Evolutionary conservation across 2,888 invertebrate genomes (phyloP).

Genomic region (Epirrita christyi): DNA sequence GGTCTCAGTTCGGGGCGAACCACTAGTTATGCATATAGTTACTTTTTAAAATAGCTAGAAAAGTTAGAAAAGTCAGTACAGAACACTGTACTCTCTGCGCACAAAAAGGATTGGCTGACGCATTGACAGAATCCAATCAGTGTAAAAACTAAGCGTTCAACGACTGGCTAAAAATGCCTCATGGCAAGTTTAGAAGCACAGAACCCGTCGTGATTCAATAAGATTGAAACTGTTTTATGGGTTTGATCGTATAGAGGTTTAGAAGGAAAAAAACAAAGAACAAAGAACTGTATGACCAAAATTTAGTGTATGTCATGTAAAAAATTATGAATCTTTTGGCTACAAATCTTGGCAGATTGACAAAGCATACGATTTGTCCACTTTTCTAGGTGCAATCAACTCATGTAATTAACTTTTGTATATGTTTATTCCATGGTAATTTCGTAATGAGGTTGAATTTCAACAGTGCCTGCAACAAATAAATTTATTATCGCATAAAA

Average conservation of each 20-base stretch:
- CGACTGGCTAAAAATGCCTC: background rate
- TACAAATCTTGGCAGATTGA: too few relatives aligned
- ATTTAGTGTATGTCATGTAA: too few relatives aligned
- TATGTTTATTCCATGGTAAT: background rate
- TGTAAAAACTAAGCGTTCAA: background rate
- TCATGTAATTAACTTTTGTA: too few relatives aligned
- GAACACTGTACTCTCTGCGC: background rate
- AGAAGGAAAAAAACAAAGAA: too few relatives aligned
- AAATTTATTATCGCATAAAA: constrained; percentile 16
- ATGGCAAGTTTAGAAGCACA: too few relatives aligned
- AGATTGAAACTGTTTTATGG: too few relatives aligned
- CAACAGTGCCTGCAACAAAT: background rate
- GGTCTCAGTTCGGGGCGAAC: too few relatives aligned
- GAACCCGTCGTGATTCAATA: background rate
- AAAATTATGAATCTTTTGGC: too few relatives aligned
- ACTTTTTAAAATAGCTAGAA: background rate
- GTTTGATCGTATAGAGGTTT: too few relatives aligned
- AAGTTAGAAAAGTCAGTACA: background rate
- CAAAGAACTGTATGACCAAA: too few relatives aligned
- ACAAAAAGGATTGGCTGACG: background rate
- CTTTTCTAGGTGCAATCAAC: too few relatives aligned
- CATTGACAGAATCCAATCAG: background rate
- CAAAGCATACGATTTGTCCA: too few relatives aligned
- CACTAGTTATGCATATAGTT: background rate
- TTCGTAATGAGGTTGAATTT: background rate